These are phyloP conservation scores for Amphipyra tragopoginis DNA, from an alignment of 2,888 invertebrate genomes.

Conservation along the genomic window DNA sequence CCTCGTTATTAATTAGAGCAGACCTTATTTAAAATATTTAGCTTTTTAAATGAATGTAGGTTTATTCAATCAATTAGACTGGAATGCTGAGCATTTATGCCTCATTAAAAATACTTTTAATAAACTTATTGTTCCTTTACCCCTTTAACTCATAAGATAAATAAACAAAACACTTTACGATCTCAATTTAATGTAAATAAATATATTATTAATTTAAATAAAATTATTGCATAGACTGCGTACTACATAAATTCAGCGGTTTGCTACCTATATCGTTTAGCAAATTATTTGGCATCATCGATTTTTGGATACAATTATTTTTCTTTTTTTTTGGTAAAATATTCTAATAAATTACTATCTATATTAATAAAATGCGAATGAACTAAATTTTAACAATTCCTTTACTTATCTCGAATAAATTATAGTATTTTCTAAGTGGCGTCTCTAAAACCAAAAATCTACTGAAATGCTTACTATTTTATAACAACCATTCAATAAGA, in stretches of 20 bases:
- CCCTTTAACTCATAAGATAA: constrained; percentile 36
- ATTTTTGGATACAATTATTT: background rate
- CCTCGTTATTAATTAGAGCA: too few relatives aligned
- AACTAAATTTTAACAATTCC: background rate
- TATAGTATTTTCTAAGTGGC: background rate
- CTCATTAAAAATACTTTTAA: background rate
- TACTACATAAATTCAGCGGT: constrained; percentile 51
- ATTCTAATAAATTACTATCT: background rate
- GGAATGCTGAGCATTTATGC: background rate
- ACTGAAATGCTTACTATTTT: background rate
- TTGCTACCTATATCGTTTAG: constrained; percentile 17
- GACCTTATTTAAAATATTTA: too few relatives aligned
- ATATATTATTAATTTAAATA: constrained; percentile 47
- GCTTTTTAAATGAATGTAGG: too few relatives aligned
- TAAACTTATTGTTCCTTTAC: constrained; percentile 30
- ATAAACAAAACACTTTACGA: constrained; percentile 51
- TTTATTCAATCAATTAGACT: too few relatives aligned
- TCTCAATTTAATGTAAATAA: constrained; percentile 62
- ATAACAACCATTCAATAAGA: constrained; percentile 1
- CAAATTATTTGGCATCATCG: constrained; percentile 36
- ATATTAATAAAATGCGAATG: background rate
- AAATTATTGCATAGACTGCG: constrained; percentile 33
- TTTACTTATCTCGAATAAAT: background rate
- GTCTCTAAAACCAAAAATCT: background rate
- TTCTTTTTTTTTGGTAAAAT: background rate